These are phyloP conservation scores for Agrochola litura DNA, from an alignment of 2,888 invertebrate species.

Conservation along the genomic window DNA sequence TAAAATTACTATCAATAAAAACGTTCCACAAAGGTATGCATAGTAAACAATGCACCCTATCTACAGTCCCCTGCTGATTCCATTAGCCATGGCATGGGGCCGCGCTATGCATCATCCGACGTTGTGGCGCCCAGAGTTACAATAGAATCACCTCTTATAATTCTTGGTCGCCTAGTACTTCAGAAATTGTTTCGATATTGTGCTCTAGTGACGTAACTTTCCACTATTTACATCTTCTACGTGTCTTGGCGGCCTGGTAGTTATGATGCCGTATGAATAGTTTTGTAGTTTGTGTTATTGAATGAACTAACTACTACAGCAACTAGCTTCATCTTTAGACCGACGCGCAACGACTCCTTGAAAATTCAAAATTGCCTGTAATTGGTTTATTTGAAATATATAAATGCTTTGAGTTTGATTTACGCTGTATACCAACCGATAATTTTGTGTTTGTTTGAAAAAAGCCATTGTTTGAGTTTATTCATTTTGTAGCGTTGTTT, in stretches of 20 bases:
- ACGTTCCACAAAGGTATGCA: conserved; percentile 1
- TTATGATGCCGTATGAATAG: conserved; percentile 29
- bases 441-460: not conserved
- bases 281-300: conserved; percentile 27
- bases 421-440: not conserved
- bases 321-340: not conserved
- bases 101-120: conserved; percentile 28
- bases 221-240: conserved; percentile 34
- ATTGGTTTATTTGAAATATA: not conserved
- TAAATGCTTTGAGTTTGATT: not conserved
- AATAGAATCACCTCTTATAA: conserved; percentile 23
- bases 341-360: too few species aligned
- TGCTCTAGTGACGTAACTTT: conserved; percentile 49
- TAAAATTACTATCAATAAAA: conserved; percentile 27
- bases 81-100: conserved; percentile 31
- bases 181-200: conserved; percentile 55
- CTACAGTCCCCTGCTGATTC: conserved; percentile 39
- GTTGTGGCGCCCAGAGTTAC: conserved; percentile 26
- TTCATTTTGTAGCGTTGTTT: not conserved
- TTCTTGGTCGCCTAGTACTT: conserved; percentile 56
- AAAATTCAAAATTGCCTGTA: not conserved
- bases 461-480: not conserved
- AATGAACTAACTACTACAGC: not conserved
- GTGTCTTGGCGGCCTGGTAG: conserved; percentile 41
- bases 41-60: conserved; percentile 48